Evolutionary conservation across 2,888 invertebrate genomes (phyloP).

Genomic region (Drosophila pseudotalamancana): DNA sequence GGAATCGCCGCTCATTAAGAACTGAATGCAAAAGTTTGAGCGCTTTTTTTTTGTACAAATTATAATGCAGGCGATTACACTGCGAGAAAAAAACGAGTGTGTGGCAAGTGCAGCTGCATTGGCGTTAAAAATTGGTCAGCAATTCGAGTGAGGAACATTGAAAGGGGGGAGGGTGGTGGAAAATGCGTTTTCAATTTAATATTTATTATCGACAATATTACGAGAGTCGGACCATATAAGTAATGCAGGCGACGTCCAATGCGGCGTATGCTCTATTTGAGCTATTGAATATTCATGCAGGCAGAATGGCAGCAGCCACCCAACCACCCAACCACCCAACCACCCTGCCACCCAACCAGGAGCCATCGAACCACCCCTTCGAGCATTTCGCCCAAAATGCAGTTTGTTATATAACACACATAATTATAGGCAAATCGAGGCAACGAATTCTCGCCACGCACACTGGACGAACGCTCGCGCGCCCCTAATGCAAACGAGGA

Average conservation of each 20-base stretch:
- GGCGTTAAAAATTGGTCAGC: constrained; percentile 17
- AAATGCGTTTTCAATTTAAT: constrained; percentile 57
- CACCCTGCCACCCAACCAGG: neutral
- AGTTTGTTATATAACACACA: constrained; percentile 81
- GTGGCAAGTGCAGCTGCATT: constrained; percentile 13
- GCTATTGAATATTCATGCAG: constrained; percentile 77
- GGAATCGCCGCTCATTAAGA: constrained; percentile 64
- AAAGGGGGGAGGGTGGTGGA: neutral
- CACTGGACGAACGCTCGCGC: constrained; percentile 38
- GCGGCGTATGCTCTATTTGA: constrained; percentile 77
- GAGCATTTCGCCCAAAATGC: constrained; percentile 69
- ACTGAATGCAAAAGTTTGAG: constrained; percentile 32
- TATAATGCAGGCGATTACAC: constrained; percentile 29
- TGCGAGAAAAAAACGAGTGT: constrained; percentile 12
- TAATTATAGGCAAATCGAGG: constrained; percentile 80
- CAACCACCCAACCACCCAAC: neutral
- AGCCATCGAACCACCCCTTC: neutral
- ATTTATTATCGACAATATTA: constrained; percentile 76
- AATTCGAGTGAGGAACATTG: constrained; percentile 1
- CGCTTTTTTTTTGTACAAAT: constrained; percentile 21
- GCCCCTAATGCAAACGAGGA: constrained; percentile 57
- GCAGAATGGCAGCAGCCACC: constrained; percentile 38
- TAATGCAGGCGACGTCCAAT: constrained; percentile 58
- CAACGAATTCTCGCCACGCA: constrained; percentile 78
- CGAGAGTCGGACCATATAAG: constrained; percentile 47